Evolutionary conservation across 2,888 invertebrate genomes (phyloP), one percentile per base, ranked within the genome.

Genomic region (Schizotus pectinicornis): DNA sequence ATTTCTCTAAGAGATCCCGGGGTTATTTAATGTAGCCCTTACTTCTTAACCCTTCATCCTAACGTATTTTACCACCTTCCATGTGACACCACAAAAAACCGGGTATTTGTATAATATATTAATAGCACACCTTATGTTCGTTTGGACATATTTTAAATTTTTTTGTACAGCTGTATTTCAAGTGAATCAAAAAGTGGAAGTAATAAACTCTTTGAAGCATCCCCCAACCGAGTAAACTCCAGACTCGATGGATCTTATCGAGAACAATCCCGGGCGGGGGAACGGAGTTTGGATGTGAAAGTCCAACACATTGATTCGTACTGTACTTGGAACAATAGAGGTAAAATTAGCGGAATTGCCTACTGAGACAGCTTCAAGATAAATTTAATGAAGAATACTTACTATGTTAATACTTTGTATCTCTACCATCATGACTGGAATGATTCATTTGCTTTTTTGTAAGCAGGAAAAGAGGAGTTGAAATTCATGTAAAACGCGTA

Each of bases 61-160:
- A 65, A 61, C 59, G 65, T 63, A 61, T 58, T 60, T 62, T 63
- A 63, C 59, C 58, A 63, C 56, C 61, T 60, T 58, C 61, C 63
- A 65, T 63, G 65, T 51, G 60, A 51, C 59, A 61, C 57, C 46
- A 61, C 56, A 65, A 62, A 65, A 65, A 60, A 54, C 11, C 34
- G 49, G 36, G 41, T 49, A 56, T 56, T 49, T 49, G 49, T 56
- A 48, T 43, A 49, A 43, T 43, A 49, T 39, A 49, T 56, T 49
- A 56, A 43, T 56, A 48, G 55, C 49, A 37, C 55, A 49, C 55
- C 55, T 49, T 49, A 35, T 39, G 54, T 46, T 54, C 37, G 37
- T 14, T 43, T 33, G 13, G 12, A 37, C 33, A 33, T 39, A 54
- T 47, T 47, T 54, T 41, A 7, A 35, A 43, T 43, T 43, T 55